A percentile compares a stretch with the other conserved stretches of the same genome.
phyloP scores from a whole-genome alignment of 2,797 vertebrate genomes.

The Xiphorhynchus erythropygius region DNA sequence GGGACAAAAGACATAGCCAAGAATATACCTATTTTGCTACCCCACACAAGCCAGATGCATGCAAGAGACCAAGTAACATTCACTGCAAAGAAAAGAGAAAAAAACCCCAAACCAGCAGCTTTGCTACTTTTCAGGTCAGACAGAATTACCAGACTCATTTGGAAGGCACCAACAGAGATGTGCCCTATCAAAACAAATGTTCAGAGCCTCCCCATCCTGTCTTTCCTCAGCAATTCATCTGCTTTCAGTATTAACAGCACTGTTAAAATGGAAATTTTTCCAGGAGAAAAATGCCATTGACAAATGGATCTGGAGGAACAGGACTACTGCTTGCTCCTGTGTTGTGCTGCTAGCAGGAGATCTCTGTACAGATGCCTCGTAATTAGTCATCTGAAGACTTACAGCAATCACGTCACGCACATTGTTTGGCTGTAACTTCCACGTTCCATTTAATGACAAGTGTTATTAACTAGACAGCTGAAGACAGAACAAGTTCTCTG shows the following conservation, averaged over 20 bases:
- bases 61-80: not conserved
- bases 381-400: constrained; percentile 70
- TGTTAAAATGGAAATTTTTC: constrained; percentile 13
- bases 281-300: constrained; percentile 44
- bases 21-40: not conserved
- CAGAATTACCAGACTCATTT: constrained; percentile 10
- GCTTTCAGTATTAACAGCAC: not conserved
- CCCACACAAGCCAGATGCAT: not conserved
- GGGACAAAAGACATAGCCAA: not conserved
- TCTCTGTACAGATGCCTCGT: constrained; percentile 58
- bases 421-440: constrained; percentile 68
- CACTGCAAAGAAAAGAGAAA: not conserved
- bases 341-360: constrained; percentile 52
- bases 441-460: constrained; percentile 67
- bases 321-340: constrained; percentile 23
- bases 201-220: not conserved
- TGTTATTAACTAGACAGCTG: constrained; percentile 69
- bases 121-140: constrained; percentile 27
- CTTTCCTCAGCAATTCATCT: constrained; percentile 1
- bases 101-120: not conserved
- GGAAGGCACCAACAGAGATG: constrained; percentile 22
- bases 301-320: constrained; percentile 37
- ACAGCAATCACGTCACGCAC: constrained; percentile 54
- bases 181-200: constrained; percentile 49
- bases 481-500: constrained; percentile 58